These are phyloP conservation scores for Protonibea diacanthus DNA, from an alignment of 2,797 vertebrate species.

Conservation along the genomic window DNA sequence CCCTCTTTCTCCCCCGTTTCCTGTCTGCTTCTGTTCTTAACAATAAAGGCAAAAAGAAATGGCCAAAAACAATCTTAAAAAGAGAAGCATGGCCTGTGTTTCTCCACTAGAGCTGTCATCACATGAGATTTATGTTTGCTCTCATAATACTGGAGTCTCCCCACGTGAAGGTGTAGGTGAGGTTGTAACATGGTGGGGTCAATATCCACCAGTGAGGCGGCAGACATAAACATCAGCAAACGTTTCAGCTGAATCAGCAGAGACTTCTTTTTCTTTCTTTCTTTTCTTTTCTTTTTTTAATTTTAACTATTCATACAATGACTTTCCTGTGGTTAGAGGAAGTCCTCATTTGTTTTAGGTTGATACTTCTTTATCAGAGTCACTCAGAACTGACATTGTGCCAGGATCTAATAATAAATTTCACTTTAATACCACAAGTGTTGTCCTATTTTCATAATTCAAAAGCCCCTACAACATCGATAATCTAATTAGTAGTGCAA, in stretches of 20 bases:
- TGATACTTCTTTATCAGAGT: background rate
- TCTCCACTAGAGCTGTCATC: slow-evolving; percentile 56
- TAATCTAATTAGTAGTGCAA: background rate
- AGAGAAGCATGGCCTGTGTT: slow-evolving; percentile 24
- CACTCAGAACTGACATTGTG: slow-evolving; percentile 1
- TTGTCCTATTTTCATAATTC: background rate
- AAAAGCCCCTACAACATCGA: background rate
- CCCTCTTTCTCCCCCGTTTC: no score
- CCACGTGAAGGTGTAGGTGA: slow-evolving; percentile 37
- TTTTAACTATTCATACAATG: slow-evolving; percentile 12
- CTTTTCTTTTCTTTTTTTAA: background rate
- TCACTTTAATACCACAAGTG: background rate
- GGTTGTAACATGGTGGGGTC: slow-evolving; percentile 57
- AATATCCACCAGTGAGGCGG: slow-evolving; percentile 55
- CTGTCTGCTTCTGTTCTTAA: no score
- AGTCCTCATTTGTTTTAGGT: background rate
- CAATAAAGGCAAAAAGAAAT: no score
- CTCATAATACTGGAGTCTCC: slow-evolving; percentile 50
- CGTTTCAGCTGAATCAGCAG: slow-evolving; percentile 61
- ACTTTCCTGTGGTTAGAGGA: slow-evolving; percentile 28
- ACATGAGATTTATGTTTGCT: slow-evolving; percentile 64
- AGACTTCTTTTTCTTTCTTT: background rate
- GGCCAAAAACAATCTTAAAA: no score
- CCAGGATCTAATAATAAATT: background rate
- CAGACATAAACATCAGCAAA: slow-evolving; percentile 19